These are phyloP conservation scores for Chaetodon auriga DNA, from an alignment of 2,113 vertebrate species.

Conservation along the genomic window DNA sequence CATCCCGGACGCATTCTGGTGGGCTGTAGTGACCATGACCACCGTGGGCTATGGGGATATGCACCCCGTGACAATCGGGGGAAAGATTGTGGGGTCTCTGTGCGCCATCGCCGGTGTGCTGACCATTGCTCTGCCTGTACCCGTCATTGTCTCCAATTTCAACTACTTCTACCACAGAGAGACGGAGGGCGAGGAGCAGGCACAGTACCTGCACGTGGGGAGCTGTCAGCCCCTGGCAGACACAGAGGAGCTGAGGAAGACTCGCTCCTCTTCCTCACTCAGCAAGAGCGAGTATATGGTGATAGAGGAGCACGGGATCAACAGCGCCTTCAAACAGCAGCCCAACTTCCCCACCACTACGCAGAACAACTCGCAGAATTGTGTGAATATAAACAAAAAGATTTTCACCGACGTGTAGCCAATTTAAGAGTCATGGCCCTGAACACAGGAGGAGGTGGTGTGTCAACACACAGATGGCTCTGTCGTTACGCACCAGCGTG, in stretches of 20 bases:
- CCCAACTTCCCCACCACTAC: slow-evolving; percentile 87
- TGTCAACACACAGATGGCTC: slow-evolving; percentile 57
- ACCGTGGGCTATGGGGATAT: slow-evolving; percentile 98
- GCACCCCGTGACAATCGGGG: slow-evolving; percentile 97
- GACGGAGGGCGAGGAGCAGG: slow-evolving; percentile 97
- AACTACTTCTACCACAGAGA: slow-evolving; percentile 99
- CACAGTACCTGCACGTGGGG: slow-evolving; percentile 95
- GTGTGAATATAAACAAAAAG: slow-evolving; percentile 96
- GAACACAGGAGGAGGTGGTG: slow-evolving; percentile 33
- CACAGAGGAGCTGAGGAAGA: slow-evolving; percentile 91
- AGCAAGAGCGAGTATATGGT: slow-evolving; percentile 99
- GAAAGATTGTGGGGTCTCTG: slow-evolving; percentile 97
- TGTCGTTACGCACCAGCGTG: slow-evolving; percentile 50
- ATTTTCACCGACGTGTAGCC: slow-evolving; percentile 96
- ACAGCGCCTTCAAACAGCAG: slow-evolving; percentile 91
- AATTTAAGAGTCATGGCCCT: slow-evolving; percentile 10
- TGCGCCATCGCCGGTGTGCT: slow-evolving; percentile 97
- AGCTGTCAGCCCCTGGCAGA: slow-evolving; percentile 95
- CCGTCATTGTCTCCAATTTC: slow-evolving; percentile 99
- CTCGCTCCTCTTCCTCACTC: slow-evolving; percentile 93
- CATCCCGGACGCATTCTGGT: slow-evolving; percentile 99
- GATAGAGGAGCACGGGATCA: slow-evolving; percentile 92
- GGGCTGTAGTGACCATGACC: slow-evolving; percentile 99
- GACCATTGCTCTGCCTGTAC: slow-evolving; percentile 96
- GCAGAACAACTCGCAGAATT: slow-evolving; percentile 92